Evolutionary conservation across 1,140 invertebrate species (phyloP), one percentile per base, ranked within the genome.

Genomic region (Cephus cinctus): DNA sequence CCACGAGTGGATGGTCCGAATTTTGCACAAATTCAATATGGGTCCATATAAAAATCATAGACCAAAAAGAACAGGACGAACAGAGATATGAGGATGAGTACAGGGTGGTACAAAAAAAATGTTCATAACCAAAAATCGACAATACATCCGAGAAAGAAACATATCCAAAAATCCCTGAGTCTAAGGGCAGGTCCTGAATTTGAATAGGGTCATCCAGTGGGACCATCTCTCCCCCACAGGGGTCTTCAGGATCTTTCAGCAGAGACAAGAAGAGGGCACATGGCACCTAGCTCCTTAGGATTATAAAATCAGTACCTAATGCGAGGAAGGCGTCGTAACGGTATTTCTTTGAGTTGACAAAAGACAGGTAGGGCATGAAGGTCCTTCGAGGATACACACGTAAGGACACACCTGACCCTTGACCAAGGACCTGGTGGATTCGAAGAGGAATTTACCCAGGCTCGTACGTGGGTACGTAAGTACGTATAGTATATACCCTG

Each of bases 241-340:
- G n/a, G n/a, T n/a, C n/a, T n/a, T n/a, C n/a, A n/a, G n/a, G n/a
- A n/a, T n/a, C n/a, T n/a, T n/a, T n/a, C n/a, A n/a, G n/a, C n/a
- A 27, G 41, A 39, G 21, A 39, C 14, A 19, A 36, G 47, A 50
- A 43, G 32, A 53, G 42, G 27, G 41, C 52, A 57, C 55, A 54
- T 54, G 52, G 47, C 42, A 60, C 50, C 61, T 59, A 30, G 40
- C 43, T 47, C 16, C 35, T 8, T 11, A 38, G 61, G 67, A 69
- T 69, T 68, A 69, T 63, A 61, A 71, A 71, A 71, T 69, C 67
- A 64, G 62, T 57, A 47, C 48, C 60, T 57, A 63, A 68, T 67
- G 57, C 63, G 57, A 12, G 39, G 54, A 61, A 68, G 57, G 57
- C 56, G 63, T 60, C 55, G 54, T 43, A 52, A 61, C 59, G 46